phyloP scores from a whole-genome alignment of 2,888 invertebrate species.

The Aromia moschata region DNA sequence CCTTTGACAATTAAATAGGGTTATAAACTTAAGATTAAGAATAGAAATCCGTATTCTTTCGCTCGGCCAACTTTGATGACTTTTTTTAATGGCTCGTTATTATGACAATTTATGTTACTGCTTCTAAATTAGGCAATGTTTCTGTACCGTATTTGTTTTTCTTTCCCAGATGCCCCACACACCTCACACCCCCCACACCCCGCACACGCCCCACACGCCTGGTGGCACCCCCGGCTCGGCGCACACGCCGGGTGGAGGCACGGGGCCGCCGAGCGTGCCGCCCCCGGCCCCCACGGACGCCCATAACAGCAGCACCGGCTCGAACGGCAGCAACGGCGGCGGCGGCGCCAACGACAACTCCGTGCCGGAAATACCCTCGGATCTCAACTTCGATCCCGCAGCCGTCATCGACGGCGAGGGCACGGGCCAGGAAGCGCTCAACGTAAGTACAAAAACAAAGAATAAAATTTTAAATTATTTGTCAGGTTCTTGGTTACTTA shows the following conservation, averaged over 20 bases:
- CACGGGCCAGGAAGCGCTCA: slow-evolving; percentile 84
- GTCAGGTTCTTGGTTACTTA: too few relatives aligned
- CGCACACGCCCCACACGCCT: slow-evolving; percentile 82
- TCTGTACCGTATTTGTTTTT: too few relatives aligned
- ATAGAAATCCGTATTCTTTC: too few relatives aligned
- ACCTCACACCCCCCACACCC: slow-evolving; percentile 81
- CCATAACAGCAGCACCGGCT: slow-evolving; percentile 60
- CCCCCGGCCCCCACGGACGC: slow-evolving; percentile 63
- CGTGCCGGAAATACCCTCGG: slow-evolving; percentile 84
- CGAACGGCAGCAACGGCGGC: slow-evolving; percentile 49
- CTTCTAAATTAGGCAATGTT: too few relatives aligned
- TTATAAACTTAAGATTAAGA: too few relatives aligned
- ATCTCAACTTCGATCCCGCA: slow-evolving; percentile 92
- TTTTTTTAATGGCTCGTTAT: too few relatives aligned
- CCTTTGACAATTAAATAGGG: too few relatives aligned
- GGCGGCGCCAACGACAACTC: slow-evolving; percentile 49
- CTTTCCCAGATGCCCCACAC: slow-evolving; percentile 72
- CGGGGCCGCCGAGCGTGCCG: slow-evolving; percentile 84
- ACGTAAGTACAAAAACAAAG: slow-evolving; percentile 84
- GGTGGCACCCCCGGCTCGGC: slow-evolving; percentile 72
- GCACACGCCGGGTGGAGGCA: slow-evolving; percentile 76
- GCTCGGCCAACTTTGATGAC: too few relatives aligned
- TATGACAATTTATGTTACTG: too few relatives aligned
- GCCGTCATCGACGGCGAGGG: slow-evolving; percentile 93
- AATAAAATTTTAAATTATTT: too few relatives aligned